Evolutionary conservation across 2,888 invertebrate genomes (phyloP), one percentile per base, ranked within the genome.

Genomic region (Sarcophaga rosellei): DNA sequence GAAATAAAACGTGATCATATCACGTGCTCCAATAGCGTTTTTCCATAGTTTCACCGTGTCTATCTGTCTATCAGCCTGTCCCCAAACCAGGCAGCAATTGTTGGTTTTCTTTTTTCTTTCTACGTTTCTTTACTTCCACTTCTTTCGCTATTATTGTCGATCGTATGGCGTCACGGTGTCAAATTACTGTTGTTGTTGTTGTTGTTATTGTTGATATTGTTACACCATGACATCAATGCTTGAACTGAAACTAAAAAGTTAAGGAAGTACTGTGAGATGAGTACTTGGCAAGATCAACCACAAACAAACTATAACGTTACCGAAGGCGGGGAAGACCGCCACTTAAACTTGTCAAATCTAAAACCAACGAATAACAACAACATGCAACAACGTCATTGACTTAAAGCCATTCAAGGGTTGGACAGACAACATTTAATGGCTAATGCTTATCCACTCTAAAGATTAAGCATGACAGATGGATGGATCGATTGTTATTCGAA

Each of bases 121-220:
- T 53, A 53, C 17, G 12, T 53, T 53, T 53, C 17, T 53, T 53
- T 53, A 12, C 53, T 53, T 53, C 53, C 53, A 15, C 17, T 53
- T 53, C 17, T 53, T 53, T 12, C 53, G 17, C 12, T 15, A 17
- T 0, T 15, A 53, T 53, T 17, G 53, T 53, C 53, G 80, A 86
- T 86, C 80, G 77, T 81, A 77, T 80, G 82, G 83, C 80, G 83
- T 86, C 80, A 83, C 74, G 73, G 83, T 83, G 79, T 86, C 81
- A 86, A 83, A 86, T 81, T 83, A 83, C 83, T 57, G 62, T 70
- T 69, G 57, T 63, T 23, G 57, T 63, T 23, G 57, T 17, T 53
- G 17, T 35, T 70, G 17, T 57, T 20, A 10, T 61, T 20, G 61
- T n/a, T 53, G 53, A 4, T 59, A n/a, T n/a, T 53, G 53, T 53